These are phyloP conservation scores for Philaethria dido DNA, from an alignment of 2,888 invertebrate genomes.

Conservation along the genomic window DNA sequence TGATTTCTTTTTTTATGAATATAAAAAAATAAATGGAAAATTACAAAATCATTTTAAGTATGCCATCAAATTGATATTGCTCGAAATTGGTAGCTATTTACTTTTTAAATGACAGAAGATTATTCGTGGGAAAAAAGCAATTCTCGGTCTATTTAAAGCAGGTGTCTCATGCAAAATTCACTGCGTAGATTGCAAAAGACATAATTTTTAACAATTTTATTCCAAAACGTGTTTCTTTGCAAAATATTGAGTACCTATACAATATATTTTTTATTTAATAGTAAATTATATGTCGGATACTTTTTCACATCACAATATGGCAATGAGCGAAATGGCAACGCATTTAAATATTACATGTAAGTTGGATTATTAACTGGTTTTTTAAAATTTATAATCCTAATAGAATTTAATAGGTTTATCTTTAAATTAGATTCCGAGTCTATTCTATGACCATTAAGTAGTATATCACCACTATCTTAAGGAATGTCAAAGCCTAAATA, in stretches of 20 bases:
- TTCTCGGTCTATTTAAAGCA: conserved; percentile 19
- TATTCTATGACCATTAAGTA: no score
- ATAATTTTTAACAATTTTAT: conserved; percentile 17
- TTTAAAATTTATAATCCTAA: no score
- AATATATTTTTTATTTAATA: not conserved
- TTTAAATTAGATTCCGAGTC: no score
- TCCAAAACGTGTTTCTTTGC: not conserved
- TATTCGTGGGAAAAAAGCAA: conserved; percentile 13
- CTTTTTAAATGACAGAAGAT: conserved; percentile 7
- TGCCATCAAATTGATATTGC: not conserved
- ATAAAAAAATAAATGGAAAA: no score
- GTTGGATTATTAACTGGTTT: no score
- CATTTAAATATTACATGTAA: no score
- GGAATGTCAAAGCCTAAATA: no score
- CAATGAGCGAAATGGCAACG: no score
- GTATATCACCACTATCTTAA: no score
- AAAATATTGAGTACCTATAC: not conserved
- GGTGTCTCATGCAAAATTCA: conserved; percentile 33
- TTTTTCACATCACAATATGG: not conserved
- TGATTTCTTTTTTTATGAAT: no score
- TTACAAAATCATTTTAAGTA: no score
- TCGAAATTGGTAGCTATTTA: not conserved
- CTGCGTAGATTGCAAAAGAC: conserved; percentile 25
- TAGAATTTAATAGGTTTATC: no score
- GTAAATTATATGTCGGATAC: not conserved